Conservation (phyloP, 2,888 invertebrate species). For the Papilio elwesi region DNA sequence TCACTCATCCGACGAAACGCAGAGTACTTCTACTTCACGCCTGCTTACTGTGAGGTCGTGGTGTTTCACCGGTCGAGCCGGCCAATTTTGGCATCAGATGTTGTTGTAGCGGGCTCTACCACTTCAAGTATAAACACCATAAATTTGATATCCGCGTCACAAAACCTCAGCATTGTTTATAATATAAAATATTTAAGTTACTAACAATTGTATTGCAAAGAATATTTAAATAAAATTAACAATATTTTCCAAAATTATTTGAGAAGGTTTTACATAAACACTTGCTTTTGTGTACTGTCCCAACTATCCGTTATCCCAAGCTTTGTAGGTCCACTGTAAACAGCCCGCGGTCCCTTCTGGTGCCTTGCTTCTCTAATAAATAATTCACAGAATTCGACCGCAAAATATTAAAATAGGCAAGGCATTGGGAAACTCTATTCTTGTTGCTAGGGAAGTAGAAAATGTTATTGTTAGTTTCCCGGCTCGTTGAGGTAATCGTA, state of each 20-base stretch:
- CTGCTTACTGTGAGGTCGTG: too few species aligned
- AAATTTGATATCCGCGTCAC: too few species aligned
- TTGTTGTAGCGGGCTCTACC: too few species aligned
- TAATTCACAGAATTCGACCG: slow-evolving; percentile 13
- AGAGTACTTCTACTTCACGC: too few species aligned
- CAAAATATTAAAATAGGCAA: slow-evolving; percentile 3
- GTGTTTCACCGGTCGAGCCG: too few species aligned
- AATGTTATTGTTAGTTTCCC: neutral
- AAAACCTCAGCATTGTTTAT: too few species aligned
- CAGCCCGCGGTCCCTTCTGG: neutral
- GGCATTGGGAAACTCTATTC: neutral
- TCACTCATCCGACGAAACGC: too few species aligned
- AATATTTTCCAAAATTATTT: neutral
- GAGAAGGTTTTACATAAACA: slow-evolving; percentile 5
- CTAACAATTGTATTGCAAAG: too few species aligned
- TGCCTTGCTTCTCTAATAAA: neutral
- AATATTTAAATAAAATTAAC: neutral
- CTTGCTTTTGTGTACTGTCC: neutral
- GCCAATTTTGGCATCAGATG: too few species aligned
- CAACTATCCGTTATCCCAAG: slow-evolving; percentile 6
- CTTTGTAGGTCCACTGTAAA: neutral
- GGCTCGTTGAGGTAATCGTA: too few species aligned
- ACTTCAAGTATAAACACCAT: too few species aligned
- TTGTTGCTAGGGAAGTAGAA: neutral
- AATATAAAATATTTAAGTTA: too few species aligned